phyloP scores from a whole-genome alignment of 64 coral and sea anemone genomes.

The Anthopleura sola region DNA sequence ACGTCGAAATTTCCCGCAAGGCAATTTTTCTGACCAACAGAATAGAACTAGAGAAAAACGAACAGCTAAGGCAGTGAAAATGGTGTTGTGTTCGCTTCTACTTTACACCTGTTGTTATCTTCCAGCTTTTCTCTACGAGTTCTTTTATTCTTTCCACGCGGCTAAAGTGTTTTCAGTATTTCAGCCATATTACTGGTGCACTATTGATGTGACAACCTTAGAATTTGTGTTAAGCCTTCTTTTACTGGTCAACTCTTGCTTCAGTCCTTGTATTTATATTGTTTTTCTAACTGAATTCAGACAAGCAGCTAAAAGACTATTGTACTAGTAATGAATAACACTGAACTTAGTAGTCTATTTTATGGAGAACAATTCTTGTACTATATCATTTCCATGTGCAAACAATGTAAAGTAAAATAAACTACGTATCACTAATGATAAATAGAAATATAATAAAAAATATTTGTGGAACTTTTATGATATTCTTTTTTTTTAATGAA shows the following conservation, averaged over 20 bases:
- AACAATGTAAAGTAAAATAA: no score
- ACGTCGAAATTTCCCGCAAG: not conserved
- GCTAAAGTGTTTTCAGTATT: not conserved
- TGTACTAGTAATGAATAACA: no score
- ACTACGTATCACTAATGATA: no score
- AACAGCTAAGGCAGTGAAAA: not conserved
- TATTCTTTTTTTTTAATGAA: no score
- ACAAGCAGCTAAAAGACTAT: slow-evolving; percentile 8
- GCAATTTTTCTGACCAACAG: not conserved
- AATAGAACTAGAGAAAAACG: not conserved
- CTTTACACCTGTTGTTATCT: slow-evolving; percentile 5
- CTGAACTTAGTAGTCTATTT: no score
- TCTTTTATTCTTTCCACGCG: not conserved
- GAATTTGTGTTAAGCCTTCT: not conserved
- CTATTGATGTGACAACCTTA: not conserved
- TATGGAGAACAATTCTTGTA: no score
- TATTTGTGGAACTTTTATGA: no score
- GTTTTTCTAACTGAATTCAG: slow-evolving; percentile 8
- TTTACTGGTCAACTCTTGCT: not conserved
- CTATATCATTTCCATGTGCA: no score
- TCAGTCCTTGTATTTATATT: slow-evolving; percentile 5
- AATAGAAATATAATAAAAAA: no score
- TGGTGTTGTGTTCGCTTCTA: slow-evolving; percentile 4
- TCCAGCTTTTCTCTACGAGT: not conserved
- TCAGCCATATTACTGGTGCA: no score